Conservation (phyloP, 2,797 vertebrate genomes). For the Paramormyrops hopkinsi region DNA sequence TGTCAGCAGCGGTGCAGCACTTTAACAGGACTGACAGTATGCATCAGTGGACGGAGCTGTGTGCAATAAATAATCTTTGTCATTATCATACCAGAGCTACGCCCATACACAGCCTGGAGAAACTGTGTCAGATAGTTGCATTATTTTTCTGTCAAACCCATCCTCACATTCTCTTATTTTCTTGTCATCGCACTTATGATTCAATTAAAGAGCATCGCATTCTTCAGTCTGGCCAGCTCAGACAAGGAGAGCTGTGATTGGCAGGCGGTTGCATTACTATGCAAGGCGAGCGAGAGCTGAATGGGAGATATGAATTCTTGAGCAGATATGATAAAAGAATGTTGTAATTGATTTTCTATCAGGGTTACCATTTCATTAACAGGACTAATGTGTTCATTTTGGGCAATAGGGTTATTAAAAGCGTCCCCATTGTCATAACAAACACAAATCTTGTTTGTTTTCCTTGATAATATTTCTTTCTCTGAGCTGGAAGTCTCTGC, state of each 20-base stretch:
- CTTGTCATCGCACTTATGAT: slow-evolving; percentile 59
- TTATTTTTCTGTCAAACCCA: slow-evolving; percentile 59
- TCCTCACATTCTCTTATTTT: slow-evolving; percentile 50
- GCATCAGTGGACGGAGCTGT: not conserved
- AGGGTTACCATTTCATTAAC: slow-evolving; percentile 67
- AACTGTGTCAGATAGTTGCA: slow-evolving; percentile 44
- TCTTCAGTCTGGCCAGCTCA: slow-evolving; percentile 58
- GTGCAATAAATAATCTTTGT: slow-evolving; percentile 23
- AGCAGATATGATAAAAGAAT: slow-evolving; percentile 69
- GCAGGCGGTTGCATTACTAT: slow-evolving; percentile 67
- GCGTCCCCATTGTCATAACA: slow-evolving; percentile 43
- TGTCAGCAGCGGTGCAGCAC: not conserved
- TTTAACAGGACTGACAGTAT: not conserved
- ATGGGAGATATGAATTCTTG: slow-evolving; percentile 66
- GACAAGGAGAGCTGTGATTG: slow-evolving; percentile 60
- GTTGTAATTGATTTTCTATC: slow-evolving; percentile 74
- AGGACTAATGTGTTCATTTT: slow-evolving; percentile 57
- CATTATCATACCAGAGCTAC: slow-evolving; percentile 38
- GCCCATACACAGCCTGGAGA: slow-evolving; percentile 37
- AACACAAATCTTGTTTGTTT: slow-evolving; percentile 1
- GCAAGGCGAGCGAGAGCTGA: slow-evolving; percentile 54
- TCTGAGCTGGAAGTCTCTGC: not conserved
- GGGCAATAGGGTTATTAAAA: slow-evolving; percentile 39
- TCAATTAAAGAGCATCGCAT: slow-evolving; percentile 51
- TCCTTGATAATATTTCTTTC: not conserved